Base-by-base conservation (phyloP, 1,140 invertebrate species). In the Drosophila willistoni region DNA sequence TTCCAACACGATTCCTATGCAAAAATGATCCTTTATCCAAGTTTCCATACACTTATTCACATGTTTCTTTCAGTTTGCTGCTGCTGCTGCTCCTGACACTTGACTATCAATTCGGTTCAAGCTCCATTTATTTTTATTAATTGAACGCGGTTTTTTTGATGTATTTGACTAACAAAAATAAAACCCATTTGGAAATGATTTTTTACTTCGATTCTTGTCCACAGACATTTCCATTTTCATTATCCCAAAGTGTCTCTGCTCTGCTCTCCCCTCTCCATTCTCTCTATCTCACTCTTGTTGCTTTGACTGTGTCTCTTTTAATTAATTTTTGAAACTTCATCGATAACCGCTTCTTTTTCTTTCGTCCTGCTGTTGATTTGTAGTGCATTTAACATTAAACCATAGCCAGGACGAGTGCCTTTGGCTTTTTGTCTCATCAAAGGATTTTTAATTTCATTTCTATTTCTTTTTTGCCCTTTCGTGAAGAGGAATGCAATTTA, bases 371-470 rank as follows among this genome's bases (percentile, higher is more conserved):
- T 22, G 51, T 65, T 41, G 73, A 66, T 59, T 79, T 81, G 66
- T 79, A 79, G 64, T 69, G 69, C 72, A 79, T 77, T 87, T 79
- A 71, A 87, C 79, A 82, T 87, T 86, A 86, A 87, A 71, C 76
- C 66, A 7, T 51, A 63, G 62, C 41, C 66, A 82, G 44, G 10
- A 79, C 74, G 59, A 82, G 83, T 79, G 71, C 34, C 44, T 34
- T 51, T 41, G 22, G 56, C 64, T 76, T 51, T 19, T 77, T 69
- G 71, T 61, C 61, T 63, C 61, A 82, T 82, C 83, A 86, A 86
- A 82, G 72, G 83, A 82, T 86, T 87, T 82, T 82, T 82, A 85
- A 87, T 86, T 87, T 78, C 75, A 76, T 82, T 87, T 87, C 55
- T 64, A 61, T 55, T 19, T 60, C 13, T 29, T 7, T 33, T 19